phyloP scores from a whole-genome alignment of 2,888 invertebrate species.

The Spilarctia lutea region DNA sequence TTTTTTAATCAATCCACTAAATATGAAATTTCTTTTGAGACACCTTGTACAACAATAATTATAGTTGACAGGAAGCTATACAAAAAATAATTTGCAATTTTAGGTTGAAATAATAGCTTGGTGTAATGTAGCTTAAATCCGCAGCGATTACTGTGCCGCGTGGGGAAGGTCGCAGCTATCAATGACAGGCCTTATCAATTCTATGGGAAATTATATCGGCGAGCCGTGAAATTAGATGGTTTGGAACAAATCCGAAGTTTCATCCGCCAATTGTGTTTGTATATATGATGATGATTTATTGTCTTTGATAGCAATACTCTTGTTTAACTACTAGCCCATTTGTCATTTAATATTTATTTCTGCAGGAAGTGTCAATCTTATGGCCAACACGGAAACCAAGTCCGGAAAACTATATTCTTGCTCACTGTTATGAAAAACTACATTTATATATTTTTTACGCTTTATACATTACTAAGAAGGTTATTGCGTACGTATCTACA shows the following conservation, averaged over 20 bases:
- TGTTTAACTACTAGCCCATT: not conserved
- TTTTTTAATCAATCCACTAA: too few species aligned
- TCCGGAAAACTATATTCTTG: not conserved
- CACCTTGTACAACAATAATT: too few species aligned
- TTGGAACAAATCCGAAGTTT: constrained; percentile 20
- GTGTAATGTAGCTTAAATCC: constrained; percentile 38
- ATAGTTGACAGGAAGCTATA: not conserved
- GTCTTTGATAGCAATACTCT: not conserved
- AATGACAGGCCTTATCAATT: constrained; percentile 29
- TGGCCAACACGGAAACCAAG: not conserved
- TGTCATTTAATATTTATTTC: not conserved
- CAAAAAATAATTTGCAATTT: constrained; percentile 4
- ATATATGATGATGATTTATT: too few species aligned
- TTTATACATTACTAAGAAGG: not conserved
- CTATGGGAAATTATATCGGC: constrained; percentile 24
- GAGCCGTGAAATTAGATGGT: constrained; percentile 31
- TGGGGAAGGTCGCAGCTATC: constrained; percentile 24
- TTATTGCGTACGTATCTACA: not conserved
- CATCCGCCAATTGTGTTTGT: not conserved
- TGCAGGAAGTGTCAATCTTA: not conserved
- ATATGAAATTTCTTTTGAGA: too few species aligned
- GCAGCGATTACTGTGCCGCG: constrained; percentile 22
- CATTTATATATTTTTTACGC: not conserved
- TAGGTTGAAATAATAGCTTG: not conserved
- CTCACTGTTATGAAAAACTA: not conserved